phyloP scores from a whole-genome alignment of 2,113 vertebrate genomes.

The Perognathus longimembris region DNA sequence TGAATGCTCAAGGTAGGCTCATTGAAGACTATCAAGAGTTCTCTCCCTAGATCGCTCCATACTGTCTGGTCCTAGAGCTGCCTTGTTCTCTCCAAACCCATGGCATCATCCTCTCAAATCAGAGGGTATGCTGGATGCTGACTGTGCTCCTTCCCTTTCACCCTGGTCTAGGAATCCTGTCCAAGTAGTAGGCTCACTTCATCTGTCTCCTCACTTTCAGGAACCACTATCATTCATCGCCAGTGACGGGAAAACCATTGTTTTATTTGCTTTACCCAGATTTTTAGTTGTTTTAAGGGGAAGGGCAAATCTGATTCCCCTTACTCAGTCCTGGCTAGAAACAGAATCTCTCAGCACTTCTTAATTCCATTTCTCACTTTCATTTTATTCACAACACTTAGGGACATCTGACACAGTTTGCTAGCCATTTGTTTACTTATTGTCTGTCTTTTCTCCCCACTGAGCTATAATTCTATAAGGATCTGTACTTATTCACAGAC shows the following conservation, averaged over 20 bases:
- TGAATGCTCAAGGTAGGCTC: not conserved
- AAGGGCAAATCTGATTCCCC: not conserved
- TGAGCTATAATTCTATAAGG: not conserved
- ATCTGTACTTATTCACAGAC: not conserved
- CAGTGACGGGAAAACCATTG: not conserved
- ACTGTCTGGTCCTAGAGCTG: not conserved
- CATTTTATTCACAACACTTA: not conserved
- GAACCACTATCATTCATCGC: not conserved
- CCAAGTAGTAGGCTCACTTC: not conserved
- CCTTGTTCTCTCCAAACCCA: not conserved
- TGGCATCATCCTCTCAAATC: not conserved
- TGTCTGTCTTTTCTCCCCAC: not conserved
- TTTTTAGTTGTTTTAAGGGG: not conserved
- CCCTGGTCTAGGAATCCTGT: not conserved
- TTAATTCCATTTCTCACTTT: not conserved
- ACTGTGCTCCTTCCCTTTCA: fast-evolving
- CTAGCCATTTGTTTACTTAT: not conserved
- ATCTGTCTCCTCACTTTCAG: not conserved
- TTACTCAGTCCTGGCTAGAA: not conserved
- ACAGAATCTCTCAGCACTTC: not conserved
- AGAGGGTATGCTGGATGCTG: not conserved
- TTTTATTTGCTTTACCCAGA: not conserved
- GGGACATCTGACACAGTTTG: not conserved
- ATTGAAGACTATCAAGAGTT: not conserved
- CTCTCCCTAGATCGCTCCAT: not conserved